Conservation (phyloP, 2,888 invertebrate genomes). For the Zonitis immaculata region DNA sequence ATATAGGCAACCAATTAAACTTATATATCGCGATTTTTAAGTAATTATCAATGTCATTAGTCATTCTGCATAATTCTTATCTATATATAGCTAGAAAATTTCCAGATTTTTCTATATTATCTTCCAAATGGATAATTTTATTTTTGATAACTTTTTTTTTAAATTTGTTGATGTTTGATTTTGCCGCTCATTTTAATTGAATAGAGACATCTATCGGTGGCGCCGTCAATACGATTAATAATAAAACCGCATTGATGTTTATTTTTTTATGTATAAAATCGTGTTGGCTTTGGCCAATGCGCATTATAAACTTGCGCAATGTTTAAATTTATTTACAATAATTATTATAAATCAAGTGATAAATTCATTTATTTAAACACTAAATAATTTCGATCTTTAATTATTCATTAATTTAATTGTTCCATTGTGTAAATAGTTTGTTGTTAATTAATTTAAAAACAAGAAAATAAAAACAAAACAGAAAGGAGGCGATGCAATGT, state of each 20-base stretch:
- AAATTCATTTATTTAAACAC: slow-evolving; percentile 8
- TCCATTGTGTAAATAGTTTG: neutral
- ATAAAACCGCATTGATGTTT: slow-evolving; percentile 24
- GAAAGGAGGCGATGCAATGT: slow-evolving; percentile 47
- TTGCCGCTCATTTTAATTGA: neutral
- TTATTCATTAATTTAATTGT: neutral
- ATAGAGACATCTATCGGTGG: slow-evolving; percentile 30
- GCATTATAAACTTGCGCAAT: slow-evolving; percentile 20
- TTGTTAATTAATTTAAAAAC: neutral
- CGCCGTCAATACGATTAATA: slow-evolving; percentile 24
- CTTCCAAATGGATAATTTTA: neutral
- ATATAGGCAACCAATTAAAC: slow-evolving; percentile 6
- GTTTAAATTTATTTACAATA: slow-evolving; percentile 14
- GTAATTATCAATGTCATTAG: too few species aligned
- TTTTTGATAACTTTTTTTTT: neutral
- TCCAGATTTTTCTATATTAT: neutral
- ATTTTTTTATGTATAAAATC: slow-evolving; percentile 22
- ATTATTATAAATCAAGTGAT: slow-evolving; percentile 9
- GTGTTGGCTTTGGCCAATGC: slow-evolving; percentile 29
- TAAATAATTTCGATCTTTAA: neutral
- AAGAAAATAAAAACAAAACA: neutral
- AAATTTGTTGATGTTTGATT: neutral
- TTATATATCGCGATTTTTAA: too few species aligned
- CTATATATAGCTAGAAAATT: too few species aligned
- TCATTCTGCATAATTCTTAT: too few species aligned